These are phyloP conservation scores for Channa striata DNA, from an alignment of 2,797 vertebrate species.

Conservation along the genomic window DNA sequence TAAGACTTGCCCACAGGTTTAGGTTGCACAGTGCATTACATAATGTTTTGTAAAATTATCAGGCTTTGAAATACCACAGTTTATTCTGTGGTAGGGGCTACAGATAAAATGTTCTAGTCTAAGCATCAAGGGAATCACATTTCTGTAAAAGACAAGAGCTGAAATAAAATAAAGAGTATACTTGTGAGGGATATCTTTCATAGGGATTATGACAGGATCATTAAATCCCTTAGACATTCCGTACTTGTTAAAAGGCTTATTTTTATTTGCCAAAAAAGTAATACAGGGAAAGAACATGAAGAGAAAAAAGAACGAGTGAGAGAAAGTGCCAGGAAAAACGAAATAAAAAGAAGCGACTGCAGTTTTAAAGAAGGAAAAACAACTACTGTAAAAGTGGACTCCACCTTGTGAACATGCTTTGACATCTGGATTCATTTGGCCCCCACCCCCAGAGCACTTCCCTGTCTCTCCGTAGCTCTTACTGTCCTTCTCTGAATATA, in stretches of 20 bases:
- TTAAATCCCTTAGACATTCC: conserved; percentile 58
- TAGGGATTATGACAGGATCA: conserved; percentile 46
- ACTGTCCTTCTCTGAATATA: conserved; percentile 46
- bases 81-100: conserved; percentile 18
- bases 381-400: conserved; percentile 78
- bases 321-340: conserved; percentile 57
- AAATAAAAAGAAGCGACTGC: conserved; percentile 62
- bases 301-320: conserved; percentile 23
- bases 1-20: conserved; percentile 68
- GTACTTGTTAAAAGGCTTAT: conserved; percentile 52
- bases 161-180: not conserved
- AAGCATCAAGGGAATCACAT: conserved; percentile 2
- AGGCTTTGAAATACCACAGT: conserved; percentile 54
- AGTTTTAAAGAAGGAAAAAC: conserved; percentile 75
- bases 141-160: conserved; percentile 1
- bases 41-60: conserved; percentile 68
- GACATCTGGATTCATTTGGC: conserved; percentile 82
- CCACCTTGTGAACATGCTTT: conserved; percentile 75
- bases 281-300: conserved; percentile 47
- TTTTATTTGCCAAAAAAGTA: conserved; percentile 55
- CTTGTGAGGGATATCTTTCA: conserved; percentile 32
- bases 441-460: conserved; percentile 64
- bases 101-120: conserved; percentile 5
- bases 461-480: conserved; percentile 59
- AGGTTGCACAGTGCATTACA: conserved; percentile 62